Evolutionary conservation across 2,888 invertebrate genomes (phyloP).

Genomic region (Tridacna gigas): DNA sequence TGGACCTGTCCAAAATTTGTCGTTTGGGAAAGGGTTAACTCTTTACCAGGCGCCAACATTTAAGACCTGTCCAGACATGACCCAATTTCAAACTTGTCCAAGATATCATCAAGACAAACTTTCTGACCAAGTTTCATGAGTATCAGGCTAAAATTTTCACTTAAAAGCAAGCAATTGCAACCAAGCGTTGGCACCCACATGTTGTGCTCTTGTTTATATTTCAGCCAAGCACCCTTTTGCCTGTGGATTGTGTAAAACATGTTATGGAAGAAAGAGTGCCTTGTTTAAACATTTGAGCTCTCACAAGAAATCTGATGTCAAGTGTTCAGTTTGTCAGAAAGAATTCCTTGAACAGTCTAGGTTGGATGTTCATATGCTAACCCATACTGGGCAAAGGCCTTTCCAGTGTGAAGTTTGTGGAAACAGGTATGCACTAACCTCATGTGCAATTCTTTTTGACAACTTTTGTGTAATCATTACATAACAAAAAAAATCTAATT

Average conservation of each 20-base stretch:
- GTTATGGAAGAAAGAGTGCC: slow-evolving; percentile 32
- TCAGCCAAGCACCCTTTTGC: slow-evolving; percentile 40
- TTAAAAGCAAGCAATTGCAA: no score
- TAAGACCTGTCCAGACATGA: no score
- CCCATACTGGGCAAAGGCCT: slow-evolving; percentile 36
- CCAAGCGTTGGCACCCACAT: no score
- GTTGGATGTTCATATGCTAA: slow-evolving; percentile 28
- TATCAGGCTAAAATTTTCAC: no score
- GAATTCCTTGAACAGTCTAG: slow-evolving; percentile 19
- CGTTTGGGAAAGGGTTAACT: no score
- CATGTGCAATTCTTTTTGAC: background rate
- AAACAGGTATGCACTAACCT: slow-evolving; percentile 26
- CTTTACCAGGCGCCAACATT: no score
- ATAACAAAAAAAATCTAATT: no score
- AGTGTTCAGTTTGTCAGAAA: slow-evolving; percentile 33
- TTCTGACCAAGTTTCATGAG: no score
- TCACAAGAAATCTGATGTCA: slow-evolving; percentile 6
- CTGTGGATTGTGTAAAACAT: slow-evolving; percentile 47
- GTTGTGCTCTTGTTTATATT: background rate
- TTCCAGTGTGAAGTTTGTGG: slow-evolving; percentile 47
- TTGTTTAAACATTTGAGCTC: slow-evolving; percentile 33
- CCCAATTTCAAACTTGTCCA: no score
- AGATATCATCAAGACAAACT: no score
- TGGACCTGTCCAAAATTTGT: no score
- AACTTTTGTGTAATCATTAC: no score